Conservation (phyloP, 35 echinoderm and acorn worm species). For the Hemicentrotus pulcherrimus region DNA sequence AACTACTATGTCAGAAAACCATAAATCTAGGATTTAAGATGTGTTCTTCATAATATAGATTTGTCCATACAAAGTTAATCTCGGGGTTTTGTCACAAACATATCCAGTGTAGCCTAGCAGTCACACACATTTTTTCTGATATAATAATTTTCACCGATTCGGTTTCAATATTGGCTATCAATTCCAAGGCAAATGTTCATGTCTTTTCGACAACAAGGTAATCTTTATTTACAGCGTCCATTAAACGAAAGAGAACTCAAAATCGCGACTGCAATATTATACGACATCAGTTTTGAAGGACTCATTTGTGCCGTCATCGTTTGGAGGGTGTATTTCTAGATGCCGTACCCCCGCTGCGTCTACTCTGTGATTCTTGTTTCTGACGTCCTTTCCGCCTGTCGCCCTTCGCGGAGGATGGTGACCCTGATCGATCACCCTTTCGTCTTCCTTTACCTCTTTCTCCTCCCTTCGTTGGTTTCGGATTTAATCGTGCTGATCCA, state of each 20-base stretch:
- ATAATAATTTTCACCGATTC: too few relatives aligned
- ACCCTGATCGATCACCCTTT: conserved; percentile 33
- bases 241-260: not conserved
- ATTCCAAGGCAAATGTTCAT: not conserved
- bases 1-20: too few relatives aligned
- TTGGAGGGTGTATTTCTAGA: conserved; percentile 33
- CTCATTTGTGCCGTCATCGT: conserved; percentile 4
- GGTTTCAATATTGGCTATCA: not conserved
- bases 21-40: too few relatives aligned
- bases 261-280: not conserved
- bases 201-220: not conserved
- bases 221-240: not conserved
- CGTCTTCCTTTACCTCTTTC: conserved; percentile 4
- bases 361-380: not conserved
- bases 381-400: conserved; percentile 33
- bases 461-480: conserved; percentile 35
- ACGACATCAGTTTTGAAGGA: not conserved
- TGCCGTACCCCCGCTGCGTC: conserved; percentile 30
- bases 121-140: too few relatives aligned
- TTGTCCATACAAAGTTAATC: too few relatives aligned
- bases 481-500: conserved; percentile 37
- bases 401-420: conserved; percentile 37
- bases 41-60: too few relatives aligned
- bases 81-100: too few relatives aligned
- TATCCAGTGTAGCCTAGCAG: too few relatives aligned